Base-by-base conservation (phyloP, 2,888 invertebrate species). In the Nomada lathburiana region DNA sequence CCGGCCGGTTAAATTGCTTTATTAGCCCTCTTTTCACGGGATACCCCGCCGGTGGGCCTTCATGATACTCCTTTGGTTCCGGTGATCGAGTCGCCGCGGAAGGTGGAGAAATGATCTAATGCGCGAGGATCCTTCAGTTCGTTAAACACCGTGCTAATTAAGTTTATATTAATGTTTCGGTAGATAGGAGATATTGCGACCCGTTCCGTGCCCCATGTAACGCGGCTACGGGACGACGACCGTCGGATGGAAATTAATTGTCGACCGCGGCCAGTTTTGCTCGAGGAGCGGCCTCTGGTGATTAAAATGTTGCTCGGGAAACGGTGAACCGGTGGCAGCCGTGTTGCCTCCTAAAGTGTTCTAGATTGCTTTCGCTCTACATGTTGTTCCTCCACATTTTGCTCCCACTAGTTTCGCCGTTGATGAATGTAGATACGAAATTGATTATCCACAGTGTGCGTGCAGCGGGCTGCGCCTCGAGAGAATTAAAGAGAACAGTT, bases 1-100 rank as follows among this genome's bases (percentile, higher is more conserved):
- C 83, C 83, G 85, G 76, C 80, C 85, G 88, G 83, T 87, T 88
- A 90, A 90, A 90, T 90, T 90, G 88, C 91, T 91, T 91, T 90
- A 91, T 91, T 91, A 91, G 88, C 88, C 89, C 86, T 83, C 77
- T 83, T 89, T 89, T 86, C 85, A 78, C 67, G 75, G 65, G 83
- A 75, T 77, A 71, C 84, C 60, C 74, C 71, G 72, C 70, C 75
- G 84, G 70, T 70, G 82, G 79, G 76, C 73, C 68, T 52, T 23
- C 55, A 88, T 80, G 86, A 80, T 78, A 81, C 42, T 69, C 57
- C 60, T 85, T 82, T 53, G 59, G 69, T 73, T 65, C 64, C 85
- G 80, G 64, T 65, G 70, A 82, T 80, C 67, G 75, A 57, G 71
- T n/a, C 59, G 72, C 68, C 62, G 47, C 60, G 44, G 55, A 62